phyloP scores from a whole-genome alignment of 2,888 invertebrate genomes.

The Strigamia maritima region DNA sequence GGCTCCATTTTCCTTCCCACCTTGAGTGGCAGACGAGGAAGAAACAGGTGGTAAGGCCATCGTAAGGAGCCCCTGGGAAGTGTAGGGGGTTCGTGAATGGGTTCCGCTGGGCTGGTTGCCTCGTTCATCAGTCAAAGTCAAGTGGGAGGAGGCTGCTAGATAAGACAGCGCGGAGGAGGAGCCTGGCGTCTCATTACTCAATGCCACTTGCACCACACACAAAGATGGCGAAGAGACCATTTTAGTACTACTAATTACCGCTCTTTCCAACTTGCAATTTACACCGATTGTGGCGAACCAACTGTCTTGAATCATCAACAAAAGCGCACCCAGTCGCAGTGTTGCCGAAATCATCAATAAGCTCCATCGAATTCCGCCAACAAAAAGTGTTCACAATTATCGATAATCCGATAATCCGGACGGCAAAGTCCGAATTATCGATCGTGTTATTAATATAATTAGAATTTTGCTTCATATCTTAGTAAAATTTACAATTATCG shows the following conservation, averaged over 20 bases:
- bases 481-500: no score
- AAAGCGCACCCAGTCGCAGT: background rate
- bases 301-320: background rate
- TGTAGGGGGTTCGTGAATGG: background rate
- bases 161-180: slow-evolving; percentile 17
- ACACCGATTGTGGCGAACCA: background rate
- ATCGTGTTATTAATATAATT: no score
- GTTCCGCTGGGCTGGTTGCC: slow-evolving; percentile 1
- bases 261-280: background rate
- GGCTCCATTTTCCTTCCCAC: background rate
- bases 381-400: no score
- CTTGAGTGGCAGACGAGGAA: slow-evolving; percentile 11
- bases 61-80: background rate
- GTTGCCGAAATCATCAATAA: no score
- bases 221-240: slow-evolving; percentile 32
- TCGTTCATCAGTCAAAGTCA: slow-evolving; percentile 32
- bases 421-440: no score
- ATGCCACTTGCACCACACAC: slow-evolving; percentile 32
- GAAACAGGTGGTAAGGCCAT: slow-evolving; percentile 24
- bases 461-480: no score
- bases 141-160: slow-evolving; percentile 31
- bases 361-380: no score
- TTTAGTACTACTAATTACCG: slow-evolving; percentile 25
- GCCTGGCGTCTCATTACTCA: slow-evolving; percentile 32
- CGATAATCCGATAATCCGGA: no score